phyloP scores from a whole-genome alignment of 2,888 invertebrate species.

The Lissocephala sabroskyi region DNA sequence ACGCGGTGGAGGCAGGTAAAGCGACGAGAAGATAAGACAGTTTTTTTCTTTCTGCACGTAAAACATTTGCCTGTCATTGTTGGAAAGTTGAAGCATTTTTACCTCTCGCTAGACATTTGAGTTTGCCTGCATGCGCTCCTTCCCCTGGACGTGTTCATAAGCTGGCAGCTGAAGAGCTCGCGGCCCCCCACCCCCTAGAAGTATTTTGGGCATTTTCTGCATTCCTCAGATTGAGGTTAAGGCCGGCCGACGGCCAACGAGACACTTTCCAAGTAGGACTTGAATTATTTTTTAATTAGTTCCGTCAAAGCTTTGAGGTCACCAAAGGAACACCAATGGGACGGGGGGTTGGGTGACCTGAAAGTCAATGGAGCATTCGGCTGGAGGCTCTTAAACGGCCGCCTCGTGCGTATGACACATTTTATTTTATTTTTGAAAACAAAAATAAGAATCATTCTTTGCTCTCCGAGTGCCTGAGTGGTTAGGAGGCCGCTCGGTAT shows the following conservation, averaged over 20 bases:
- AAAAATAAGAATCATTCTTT: conserved; percentile 33
- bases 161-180: conserved; percentile 25
- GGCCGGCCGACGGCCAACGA: conserved; percentile 4
- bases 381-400: conserved; percentile 19
- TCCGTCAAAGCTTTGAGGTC: conserved; percentile 15
- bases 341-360: conserved; percentile 1
- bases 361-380: neutral
- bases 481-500: conserved; percentile 46
- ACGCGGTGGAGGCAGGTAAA: too few relatives aligned
- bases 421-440: too few relatives aligned
- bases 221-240: conserved; percentile 9
- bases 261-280: neutral
- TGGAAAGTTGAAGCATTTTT: conserved; percentile 29
- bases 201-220: neutral
- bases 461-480: conserved; percentile 12
- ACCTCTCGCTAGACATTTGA: conserved; percentile 1
- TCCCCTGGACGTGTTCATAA: conserved; percentile 47
- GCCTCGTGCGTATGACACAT: conserved; percentile 41
- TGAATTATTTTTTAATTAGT: conserved; percentile 32
- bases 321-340: too few relatives aligned
- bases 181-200: conserved; percentile 16
- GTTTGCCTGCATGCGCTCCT: conserved; percentile 3
- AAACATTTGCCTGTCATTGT: conserved; percentile 61
- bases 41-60: conserved; percentile 42
- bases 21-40: too few relatives aligned